These are phyloP conservation scores for Thymelicus lineola DNA, from an alignment of 2,888 invertebrate genomes.

Conservation along the genomic window DNA sequence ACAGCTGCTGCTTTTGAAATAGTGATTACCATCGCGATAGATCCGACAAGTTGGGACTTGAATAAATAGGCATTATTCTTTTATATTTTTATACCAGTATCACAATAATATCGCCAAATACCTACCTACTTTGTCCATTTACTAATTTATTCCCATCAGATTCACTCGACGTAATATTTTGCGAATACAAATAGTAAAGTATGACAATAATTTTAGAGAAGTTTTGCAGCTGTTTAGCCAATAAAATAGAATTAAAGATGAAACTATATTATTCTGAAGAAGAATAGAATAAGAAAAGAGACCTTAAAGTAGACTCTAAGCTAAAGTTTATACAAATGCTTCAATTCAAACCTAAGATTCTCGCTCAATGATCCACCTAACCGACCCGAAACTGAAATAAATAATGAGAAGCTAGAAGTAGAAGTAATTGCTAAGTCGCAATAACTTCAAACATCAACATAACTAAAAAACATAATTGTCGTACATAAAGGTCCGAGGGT, in stretches of 20 bases:
- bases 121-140: neutral
- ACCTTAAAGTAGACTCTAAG: neutral
- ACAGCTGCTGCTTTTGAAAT: constrained; percentile 62
- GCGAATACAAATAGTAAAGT: no score
- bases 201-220: no score
- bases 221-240: no score
- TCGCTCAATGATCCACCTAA: no score
- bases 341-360: no score
- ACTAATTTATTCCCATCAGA: no score
- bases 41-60: constrained; percentile 46
- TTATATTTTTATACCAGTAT: constrained; percentile 11
- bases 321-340: neutral
- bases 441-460: constrained; percentile 41
- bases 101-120: neutral
- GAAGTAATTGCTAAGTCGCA: neutral
- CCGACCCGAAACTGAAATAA: neutral
- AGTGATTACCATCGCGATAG: constrained; percentile 60
- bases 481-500: constrained; percentile 55
- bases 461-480: constrained; percentile 42
- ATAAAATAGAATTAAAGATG: no score
- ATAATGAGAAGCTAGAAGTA: neutral
- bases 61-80: constrained; percentile 40
- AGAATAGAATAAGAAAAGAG: neutral
- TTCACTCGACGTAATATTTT: no score
- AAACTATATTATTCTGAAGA: no score